Conservation (phyloP, 2,113 vertebrate species). For the Merops nubicus region DNA sequence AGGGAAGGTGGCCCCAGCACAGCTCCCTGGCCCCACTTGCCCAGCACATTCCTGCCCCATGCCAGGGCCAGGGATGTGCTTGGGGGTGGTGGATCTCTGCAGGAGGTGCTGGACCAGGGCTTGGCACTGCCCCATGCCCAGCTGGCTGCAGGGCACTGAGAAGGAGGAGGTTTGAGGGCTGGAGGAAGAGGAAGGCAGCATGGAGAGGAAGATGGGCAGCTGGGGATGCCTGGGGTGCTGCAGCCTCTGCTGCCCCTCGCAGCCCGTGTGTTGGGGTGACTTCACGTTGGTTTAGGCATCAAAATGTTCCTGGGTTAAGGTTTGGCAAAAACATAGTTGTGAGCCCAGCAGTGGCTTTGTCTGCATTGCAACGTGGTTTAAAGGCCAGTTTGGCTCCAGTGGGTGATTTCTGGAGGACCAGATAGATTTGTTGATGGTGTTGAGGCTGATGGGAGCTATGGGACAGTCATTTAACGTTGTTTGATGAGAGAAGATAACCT, state of each 20-base stretch:
- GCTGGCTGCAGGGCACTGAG: neutral
- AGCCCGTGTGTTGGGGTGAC: accelerated
- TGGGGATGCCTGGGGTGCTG: neutral
- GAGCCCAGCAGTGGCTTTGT: neutral
- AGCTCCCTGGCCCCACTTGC: neutral
- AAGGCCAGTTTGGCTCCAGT: neutral
- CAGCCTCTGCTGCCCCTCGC: neutral
- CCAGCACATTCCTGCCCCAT: neutral
- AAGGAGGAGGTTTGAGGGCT: neutral
- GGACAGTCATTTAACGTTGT: too few species aligned
- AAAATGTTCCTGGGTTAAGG: neutral
- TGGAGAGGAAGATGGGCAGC: neutral
- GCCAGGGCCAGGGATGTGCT: neutral
- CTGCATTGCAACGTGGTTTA: neutral
- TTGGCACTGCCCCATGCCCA: neutral
- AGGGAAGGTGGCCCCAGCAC: neutral
- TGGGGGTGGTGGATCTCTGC: neutral
- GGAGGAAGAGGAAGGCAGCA: neutral
- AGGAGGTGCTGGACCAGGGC: neutral
- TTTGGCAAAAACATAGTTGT: neutral
- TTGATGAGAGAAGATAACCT: neutral
- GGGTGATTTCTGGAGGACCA: neutral
- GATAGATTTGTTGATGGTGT: neutral
- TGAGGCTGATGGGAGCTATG: neutral
- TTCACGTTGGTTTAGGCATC: neutral